These are phyloP conservation scores for Heterotis niloticus DNA, from an alignment of 2,113 vertebrate genomes.

Conservation along the genomic window DNA sequence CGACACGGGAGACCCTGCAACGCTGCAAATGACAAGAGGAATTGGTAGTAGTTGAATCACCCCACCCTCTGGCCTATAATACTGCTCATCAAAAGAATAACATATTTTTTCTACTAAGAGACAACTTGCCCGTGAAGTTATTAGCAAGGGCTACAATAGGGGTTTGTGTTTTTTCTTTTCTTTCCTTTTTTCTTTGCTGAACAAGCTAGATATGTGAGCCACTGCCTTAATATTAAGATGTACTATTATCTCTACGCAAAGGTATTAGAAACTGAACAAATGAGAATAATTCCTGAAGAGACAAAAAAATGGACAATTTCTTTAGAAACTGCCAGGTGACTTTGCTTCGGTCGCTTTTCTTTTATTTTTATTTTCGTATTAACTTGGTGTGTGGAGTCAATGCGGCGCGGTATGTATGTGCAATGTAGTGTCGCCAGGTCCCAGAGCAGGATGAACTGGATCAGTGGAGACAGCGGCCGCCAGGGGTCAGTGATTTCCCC, in stretches of 20 bases:
- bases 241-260: no score
- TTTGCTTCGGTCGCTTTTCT: conserved; percentile 4
- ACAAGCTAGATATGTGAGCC: neutral
- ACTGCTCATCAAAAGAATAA: conserved; percentile 29
- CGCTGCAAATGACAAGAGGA: conserved; percentile 79
- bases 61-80: conserved; percentile 73
- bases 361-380: conserved; percentile 51
- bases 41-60: conserved; percentile 75
- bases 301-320: conserved; percentile 52
- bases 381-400: no score
- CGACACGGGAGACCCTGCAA: conserved; percentile 67
- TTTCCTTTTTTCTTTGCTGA: neutral
- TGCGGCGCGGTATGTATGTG: conserved; percentile 55
- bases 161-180: neutral
- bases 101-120: conserved; percentile 83
- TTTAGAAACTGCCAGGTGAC: conserved; percentile 65
- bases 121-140: conserved; percentile 29
- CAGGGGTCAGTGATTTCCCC: conserved; percentile 78
- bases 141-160: neutral
- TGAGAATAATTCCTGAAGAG: neutral
- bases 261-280: no score
- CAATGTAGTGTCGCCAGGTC: conserved; percentile 61
- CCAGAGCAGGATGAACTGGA: conserved; percentile 73
- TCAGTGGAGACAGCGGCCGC: conserved; percentile 84
- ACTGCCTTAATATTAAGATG: neutral